A percentile compares a stretch with the other conserved stretches of the same genome.
These are phyloP conservation scores for Coilia nasus DNA, from an alignment of 2,797 vertebrate species.

Conservation along the genomic window DNA sequence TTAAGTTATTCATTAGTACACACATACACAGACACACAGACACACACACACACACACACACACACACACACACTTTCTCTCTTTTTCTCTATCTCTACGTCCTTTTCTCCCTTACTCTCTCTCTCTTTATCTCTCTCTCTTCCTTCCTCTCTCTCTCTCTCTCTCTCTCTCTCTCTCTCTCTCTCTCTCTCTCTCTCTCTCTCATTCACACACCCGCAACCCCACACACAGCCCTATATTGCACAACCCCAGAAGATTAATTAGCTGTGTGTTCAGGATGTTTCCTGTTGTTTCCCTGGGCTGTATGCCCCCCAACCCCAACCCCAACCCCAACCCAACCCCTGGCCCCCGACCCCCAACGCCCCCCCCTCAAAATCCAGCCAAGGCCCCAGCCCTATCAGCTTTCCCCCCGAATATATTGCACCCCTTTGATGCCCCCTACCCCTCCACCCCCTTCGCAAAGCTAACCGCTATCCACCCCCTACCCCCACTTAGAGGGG, in stretches of 20 bases:
- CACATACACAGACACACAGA: not conserved
- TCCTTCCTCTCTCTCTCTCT: not conserved
- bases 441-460: not conserved
- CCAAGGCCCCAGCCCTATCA: constrained; percentile 67
- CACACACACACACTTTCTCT: constrained; percentile 42
- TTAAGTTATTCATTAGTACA: not conserved
- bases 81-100: no score
- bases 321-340: constrained; percentile 4
- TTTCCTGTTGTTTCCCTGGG: constrained; percentile 68
- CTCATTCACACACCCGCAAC: not conserved
- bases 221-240: constrained; percentile 54
- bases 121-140: not conserved
- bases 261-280: constrained; percentile 65
- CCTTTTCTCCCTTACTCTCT: not conserved
- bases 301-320: constrained; percentile 19
- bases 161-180: constrained; percentile 16
- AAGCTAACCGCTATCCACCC: not conserved
- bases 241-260: constrained; percentile 67
- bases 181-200: constrained; percentile 2
- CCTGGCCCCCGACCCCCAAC: constrained; percentile 39
- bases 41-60: not conserved
- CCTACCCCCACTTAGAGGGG: constrained; percentile 63
- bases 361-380: constrained; percentile 37
- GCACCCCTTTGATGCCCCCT: constrained; percentile 65
- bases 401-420: constrained; percentile 65